Evolutionary conservation across 2,113 vertebrate species (phyloP).

Genomic region (Verasper variegatus): DNA sequence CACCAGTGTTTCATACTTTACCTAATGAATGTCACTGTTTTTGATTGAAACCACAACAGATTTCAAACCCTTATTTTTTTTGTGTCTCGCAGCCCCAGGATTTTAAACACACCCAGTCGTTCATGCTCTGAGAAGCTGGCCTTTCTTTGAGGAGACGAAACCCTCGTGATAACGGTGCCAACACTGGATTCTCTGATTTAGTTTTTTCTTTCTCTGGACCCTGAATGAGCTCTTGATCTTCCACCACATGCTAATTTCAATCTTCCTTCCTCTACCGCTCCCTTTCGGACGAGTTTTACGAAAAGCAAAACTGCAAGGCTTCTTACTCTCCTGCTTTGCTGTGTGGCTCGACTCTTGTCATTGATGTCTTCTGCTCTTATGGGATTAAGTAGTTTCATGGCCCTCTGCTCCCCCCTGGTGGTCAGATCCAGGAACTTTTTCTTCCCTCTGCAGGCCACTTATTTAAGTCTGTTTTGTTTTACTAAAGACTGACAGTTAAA

Average conservation of each 20-base stretch:
- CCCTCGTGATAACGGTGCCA: slow-evolving; percentile 60
- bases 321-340: slow-evolving; percentile 44
- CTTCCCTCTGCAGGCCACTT: slow-evolving; percentile 43
- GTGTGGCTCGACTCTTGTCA: slow-evolving; percentile 26
- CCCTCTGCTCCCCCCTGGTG: slow-evolving; percentile 72
- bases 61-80: background rate
- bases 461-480: slow-evolving; percentile 21
- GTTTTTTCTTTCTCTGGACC: slow-evolving; percentile 18
- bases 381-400: slow-evolving; percentile 27
- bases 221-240: slow-evolving; percentile 51
- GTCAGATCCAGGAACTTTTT: slow-evolving; percentile 15
- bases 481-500: slow-evolving; percentile 60
- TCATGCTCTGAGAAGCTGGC: slow-evolving; percentile 89
- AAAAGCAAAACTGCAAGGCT: slow-evolving; percentile 29
- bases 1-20: background rate
- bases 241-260: slow-evolving; percentile 27
- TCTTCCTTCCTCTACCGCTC: slow-evolving; percentile 9
- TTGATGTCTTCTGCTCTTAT: slow-evolving; percentile 18
- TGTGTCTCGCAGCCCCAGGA: slow-evolving; percentile 81
- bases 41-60: background rate
- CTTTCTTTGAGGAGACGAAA: slow-evolving; percentile 26
- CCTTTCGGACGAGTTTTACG: slow-evolving; percentile 9
- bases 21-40: background rate
- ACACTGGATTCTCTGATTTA: slow-evolving; percentile 44
- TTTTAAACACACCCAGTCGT: slow-evolving; percentile 98